Evolutionary conservation across 2,113 vertebrate species (phyloP), one percentile per base, ranked within the genome.

Genomic region (Maccullochella peelii): DNA sequence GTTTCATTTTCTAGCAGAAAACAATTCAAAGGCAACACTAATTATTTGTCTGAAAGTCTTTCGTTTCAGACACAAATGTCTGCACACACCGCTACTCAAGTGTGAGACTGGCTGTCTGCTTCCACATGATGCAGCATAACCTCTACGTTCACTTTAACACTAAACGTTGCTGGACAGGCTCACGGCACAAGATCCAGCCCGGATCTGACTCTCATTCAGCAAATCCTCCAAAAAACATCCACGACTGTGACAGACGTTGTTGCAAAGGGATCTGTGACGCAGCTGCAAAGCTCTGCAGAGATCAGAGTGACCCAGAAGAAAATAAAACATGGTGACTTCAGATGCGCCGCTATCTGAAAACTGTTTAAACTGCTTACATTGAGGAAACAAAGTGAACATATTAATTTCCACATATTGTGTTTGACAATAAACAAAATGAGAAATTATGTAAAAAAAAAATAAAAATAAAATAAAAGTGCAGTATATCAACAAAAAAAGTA

Each of bases 381-480:
- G 16, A 50, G 65, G 8, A 52, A 40, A 27, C 38, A 70, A 52
- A 57, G 20, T 23, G 21, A 16, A 80, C 40, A 23, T 44, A 5
- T 57, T 52, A 8, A 69, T 52, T 70, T 21, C n/a, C 11, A 44
- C 1, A 23, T 20, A 27, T 33, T 50, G 8, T 23, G 61, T 67
- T 40, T 66, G 70, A 57, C 25, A 57, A 42, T 1, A 79, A 77
- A 79, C 42, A 12, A 0, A 14, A 50, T 3, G 25, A 65, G 18
- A 76, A 68, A 36, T 69, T 5, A 21, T 18, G n/a, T 27, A 25
- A 18, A 18, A 44, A n/a, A n/a, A n/a, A n/a, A n/a, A n/a, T n/a
- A n/a, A n/a, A n/a, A n/a, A n/a, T n/a, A n/a, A 8, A 21, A 42
- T 50, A 65, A 82, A 84, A 86, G 82, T 89, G 79, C 84, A 44